Conservation (phyloP, 2,113 vertebrate species). For the Hyaena hyaena region DNA sequence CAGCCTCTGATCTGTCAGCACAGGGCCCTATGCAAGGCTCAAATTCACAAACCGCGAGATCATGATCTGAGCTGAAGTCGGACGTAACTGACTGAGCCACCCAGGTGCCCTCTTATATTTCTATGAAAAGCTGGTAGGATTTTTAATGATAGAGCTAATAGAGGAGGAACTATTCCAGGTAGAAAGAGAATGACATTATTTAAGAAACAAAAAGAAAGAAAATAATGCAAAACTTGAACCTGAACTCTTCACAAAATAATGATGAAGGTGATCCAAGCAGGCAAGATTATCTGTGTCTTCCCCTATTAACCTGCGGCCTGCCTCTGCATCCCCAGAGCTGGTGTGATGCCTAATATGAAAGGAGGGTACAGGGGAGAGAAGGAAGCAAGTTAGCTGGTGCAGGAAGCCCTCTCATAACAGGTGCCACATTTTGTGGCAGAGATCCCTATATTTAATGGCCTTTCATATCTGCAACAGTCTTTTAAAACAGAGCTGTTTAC, state of each 20-base stretch:
- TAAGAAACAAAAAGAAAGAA: constrained; percentile 36
- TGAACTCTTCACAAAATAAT: constrained; percentile 2
- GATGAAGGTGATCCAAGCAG: not conserved
- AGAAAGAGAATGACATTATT: not conserved
- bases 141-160: constrained; percentile 11
- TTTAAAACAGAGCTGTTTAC: constrained; percentile 73
- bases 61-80: no score
- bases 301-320: not conserved
- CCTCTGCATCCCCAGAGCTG: not conserved
- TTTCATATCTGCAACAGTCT: constrained; percentile 59
- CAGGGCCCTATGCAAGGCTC: no score
- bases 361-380: not conserved
- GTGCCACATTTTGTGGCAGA: constrained; percentile 22
- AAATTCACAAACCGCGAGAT: no score
- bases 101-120: not conserved
- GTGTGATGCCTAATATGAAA: not conserved
- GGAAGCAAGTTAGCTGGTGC: not conserved
- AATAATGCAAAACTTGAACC: not conserved
- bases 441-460: constrained; percentile 40
- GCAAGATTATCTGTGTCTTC: not conserved
- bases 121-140: constrained; percentile 1
- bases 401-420: constrained; percentile 35
- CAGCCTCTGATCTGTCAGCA: no score
- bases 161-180: not conserved
- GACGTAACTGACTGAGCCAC: no score